Base-by-base conservation (phyloP, 2,888 invertebrate species). In the Cactoblastis cactorum region DNA sequence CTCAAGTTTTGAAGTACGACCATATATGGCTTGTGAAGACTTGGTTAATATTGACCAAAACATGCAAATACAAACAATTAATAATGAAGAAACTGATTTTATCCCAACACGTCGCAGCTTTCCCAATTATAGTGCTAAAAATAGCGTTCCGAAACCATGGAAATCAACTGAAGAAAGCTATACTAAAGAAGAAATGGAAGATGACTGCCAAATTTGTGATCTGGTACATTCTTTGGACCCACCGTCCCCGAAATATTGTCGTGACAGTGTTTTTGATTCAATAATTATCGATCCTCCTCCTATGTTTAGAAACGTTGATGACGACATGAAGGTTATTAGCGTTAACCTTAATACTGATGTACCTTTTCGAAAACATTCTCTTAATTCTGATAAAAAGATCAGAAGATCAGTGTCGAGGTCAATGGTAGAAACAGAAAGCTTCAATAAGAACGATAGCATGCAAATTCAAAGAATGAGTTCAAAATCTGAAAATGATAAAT, bases 1-100 rank as follows among this genome's bases (percentile, higher is more conserved):
- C 65, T 91, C 92, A 41, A 91, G 91, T 61, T 91, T 91, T 62
- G 90, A 90, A 62, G 86, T 81, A 17, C 82, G 91, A 22, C 73
- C 91, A 14, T 92, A 92, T 59, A 90, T 91, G 79, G 93, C 93
- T 8, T 94, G 93, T 69, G 94, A 94, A 74, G 92, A 94, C 84
- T 80, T 94, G 56, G 90, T 91, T 9, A 92, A 92, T 74, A 89
- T 94, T 67, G 91, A 92, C 68, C 92, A 92, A 65, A 91, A 91
- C 71, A 87, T 87, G 8, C 89, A 88, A 71, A 88, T 93, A 37
- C 80, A 83, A 58, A 80, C 77, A 52, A 65, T 84, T 45, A 78
- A 81, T 15, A 77, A 63, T 57, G 73, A 73, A 34, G 76, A 74
- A 50, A 69, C 65, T n/a, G 85, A 84, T 63, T 85, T 79, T 58